Evolutionary conservation across 2,888 invertebrate genomes (phyloP).

Genomic region (Oligia fasciuncula): DNA sequence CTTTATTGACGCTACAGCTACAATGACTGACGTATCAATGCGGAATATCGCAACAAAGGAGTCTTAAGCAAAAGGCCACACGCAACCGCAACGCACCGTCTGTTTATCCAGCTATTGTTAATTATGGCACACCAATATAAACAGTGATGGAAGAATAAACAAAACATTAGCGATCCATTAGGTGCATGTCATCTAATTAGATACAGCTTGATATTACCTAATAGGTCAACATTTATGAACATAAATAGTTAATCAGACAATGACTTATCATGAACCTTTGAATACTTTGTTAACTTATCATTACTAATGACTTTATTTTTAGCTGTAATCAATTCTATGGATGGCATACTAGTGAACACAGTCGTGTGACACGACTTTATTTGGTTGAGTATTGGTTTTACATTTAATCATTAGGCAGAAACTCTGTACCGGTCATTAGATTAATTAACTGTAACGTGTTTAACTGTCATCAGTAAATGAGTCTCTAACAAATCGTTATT

Average conservation of each 20-base stretch:
- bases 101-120: conserved; percentile 49
- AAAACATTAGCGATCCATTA: conserved; percentile 61
- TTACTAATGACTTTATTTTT: conserved; percentile 32
- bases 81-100: conserved; percentile 50
- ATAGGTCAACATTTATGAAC: conserved; percentile 30
- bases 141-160: conserved; percentile 61
- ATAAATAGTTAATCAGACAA: conserved; percentile 37
- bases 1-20: conserved; percentile 55
- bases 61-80: conserved; percentile 49
- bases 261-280: conserved; percentile 23
- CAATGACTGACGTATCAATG: conserved; percentile 59
- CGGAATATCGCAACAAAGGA: conserved; percentile 65
- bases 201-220: conserved; percentile 44
- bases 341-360: conserved; percentile 6
- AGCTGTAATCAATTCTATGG: conserved; percentile 10
- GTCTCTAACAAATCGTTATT: conserved; percentile 11
- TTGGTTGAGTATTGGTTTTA: background rate
- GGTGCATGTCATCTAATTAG: conserved; percentile 59
- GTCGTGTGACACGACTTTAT: conserved; percentile 1
- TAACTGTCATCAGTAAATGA: background rate
- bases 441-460: background rate
- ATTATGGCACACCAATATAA: conserved; percentile 59
- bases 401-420: background rate
- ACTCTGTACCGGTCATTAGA: background rate
- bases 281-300: conserved; percentile 24